Conservation (phyloP, 2,113 vertebrate species). For the Falcunculus frontatus region DNA sequence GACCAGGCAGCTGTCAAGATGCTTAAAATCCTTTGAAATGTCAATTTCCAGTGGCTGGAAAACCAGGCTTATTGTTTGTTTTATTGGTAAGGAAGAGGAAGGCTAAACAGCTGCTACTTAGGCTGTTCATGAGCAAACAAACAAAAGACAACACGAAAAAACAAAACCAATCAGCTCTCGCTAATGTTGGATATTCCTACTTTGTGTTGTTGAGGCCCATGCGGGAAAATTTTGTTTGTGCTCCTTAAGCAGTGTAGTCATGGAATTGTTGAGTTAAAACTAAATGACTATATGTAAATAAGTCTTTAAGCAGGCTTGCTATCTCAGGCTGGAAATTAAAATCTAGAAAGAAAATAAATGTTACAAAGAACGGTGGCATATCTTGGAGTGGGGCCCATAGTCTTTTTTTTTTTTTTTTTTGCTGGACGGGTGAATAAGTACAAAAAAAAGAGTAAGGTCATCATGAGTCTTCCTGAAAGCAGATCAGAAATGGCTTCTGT, state of each 20-base stretch:
- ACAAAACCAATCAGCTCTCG: background rate
- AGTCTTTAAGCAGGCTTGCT: background rate
- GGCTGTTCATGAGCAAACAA: background rate
- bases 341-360: fast-evolving
- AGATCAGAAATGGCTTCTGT: background rate
- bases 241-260: background rate
- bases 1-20: background rate
- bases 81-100: background rate
- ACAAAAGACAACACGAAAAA: background rate
- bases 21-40: background rate
- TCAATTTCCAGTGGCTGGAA: background rate
- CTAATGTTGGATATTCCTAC: background rate
- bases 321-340: background rate
- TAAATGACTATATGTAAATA: background rate
- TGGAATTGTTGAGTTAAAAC: background rate
- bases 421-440: background rate
- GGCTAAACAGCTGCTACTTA: background rate
- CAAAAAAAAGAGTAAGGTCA: background rate
- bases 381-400: fast-evolving
- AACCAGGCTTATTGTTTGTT: background rate
- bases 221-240: background rate
- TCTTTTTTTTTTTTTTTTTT: no score
- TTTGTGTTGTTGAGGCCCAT: fast-evolving
- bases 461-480: background rate
- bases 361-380: fast-evolving